A percentile compares a stretch with the other conserved stretches of the same genome.
Conservation (phyloP, 2,888 invertebrate species). For the Heliconius aoede region DNA sequence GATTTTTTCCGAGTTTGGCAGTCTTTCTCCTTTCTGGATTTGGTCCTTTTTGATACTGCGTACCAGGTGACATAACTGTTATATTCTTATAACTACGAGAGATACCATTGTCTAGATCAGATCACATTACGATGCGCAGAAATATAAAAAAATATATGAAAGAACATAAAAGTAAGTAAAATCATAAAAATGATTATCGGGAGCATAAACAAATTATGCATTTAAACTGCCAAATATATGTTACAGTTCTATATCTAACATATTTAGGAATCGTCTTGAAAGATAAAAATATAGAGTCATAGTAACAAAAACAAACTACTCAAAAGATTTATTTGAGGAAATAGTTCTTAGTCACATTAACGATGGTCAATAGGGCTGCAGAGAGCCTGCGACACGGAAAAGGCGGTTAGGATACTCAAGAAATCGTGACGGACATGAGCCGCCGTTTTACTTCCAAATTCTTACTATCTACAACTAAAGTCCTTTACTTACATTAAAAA, state of each 20-base stretch:
- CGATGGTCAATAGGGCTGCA: conserved; percentile 51
- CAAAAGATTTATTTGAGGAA: conserved; percentile 68
- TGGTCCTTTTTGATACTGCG: neutral
- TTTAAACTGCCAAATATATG: neutral
- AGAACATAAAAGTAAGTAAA: too few species aligned
- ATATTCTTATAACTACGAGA: too few species aligned
- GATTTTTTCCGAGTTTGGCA: too few species aligned
- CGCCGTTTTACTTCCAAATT: conserved; percentile 15
- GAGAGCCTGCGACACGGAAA: conserved; percentile 55
- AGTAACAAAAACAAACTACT: conserved; percentile 54
- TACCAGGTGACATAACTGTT: too few species aligned
- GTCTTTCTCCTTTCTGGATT: neutral
- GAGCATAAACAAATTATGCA: neutral
- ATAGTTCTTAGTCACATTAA: conserved; percentile 61
- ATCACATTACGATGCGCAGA: too few species aligned
- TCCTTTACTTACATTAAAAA: too few species aligned
- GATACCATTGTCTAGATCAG: too few species aligned
- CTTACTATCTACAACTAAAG: neutral
- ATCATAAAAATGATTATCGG: too few species aligned
- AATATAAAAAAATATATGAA: too few species aligned
- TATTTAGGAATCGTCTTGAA: neutral
- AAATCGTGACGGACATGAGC: conserved; percentile 20
- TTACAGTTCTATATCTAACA: neutral
- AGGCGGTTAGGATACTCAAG: conserved; percentile 48
- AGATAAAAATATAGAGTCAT: conserved; percentile 6